These are phyloP conservation scores for Stegana nigrithorax DNA, from an alignment of 2,888 invertebrate genomes.

Conservation along the genomic window DNA sequence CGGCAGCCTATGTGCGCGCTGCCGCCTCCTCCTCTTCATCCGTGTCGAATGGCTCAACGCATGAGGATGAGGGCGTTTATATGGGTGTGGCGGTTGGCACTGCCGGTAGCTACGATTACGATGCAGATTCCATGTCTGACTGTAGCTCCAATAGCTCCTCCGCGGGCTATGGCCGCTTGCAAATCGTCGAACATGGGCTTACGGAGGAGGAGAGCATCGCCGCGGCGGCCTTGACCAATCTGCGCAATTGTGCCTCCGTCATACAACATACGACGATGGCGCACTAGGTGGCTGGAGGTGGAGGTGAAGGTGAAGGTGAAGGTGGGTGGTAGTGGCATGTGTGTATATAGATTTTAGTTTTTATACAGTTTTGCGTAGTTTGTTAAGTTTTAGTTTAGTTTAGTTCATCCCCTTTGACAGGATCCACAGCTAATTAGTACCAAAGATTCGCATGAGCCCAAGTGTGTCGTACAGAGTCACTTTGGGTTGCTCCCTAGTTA, in stretches of 20 bases:
- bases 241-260: slow-evolving; percentile 68
- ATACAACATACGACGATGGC: slow-evolving; percentile 68
- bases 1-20: slow-evolving; percentile 30
- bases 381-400: slow-evolving; percentile 37
- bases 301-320: slow-evolving; percentile 13
- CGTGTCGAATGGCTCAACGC: slow-evolving; percentile 46
- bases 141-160: slow-evolving; percentile 62
- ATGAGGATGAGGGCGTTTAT: slow-evolving; percentile 59
- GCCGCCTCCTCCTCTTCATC: slow-evolving; percentile 33
- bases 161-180: slow-evolving; percentile 62
- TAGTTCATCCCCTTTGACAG: slow-evolving; percentile 43
- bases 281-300: slow-evolving; percentile 39
- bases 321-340: neutral
- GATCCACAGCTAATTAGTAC: slow-evolving; percentile 60
- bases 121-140: slow-evolving; percentile 62
- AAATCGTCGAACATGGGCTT: slow-evolving; percentile 65
- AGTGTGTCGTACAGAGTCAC: slow-evolving; percentile 2
- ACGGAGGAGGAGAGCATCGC: slow-evolving; percentile 69
- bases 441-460: slow-evolving; percentile 43
- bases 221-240: slow-evolving; percentile 67
- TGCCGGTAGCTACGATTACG: slow-evolving; percentile 51
- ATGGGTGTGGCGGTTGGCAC: slow-evolving; percentile 39
- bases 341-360: slow-evolving; percentile 33
- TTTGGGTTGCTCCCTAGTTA: slow-evolving; percentile 3
- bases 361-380: slow-evolving; percentile 13